A percentile compares a stretch with the other conserved stretches of the same genome.
phyloP scores from a whole-genome alignment of 2,113 vertebrate genomes.

The Stomatorhinus ivindoensis region DNA sequence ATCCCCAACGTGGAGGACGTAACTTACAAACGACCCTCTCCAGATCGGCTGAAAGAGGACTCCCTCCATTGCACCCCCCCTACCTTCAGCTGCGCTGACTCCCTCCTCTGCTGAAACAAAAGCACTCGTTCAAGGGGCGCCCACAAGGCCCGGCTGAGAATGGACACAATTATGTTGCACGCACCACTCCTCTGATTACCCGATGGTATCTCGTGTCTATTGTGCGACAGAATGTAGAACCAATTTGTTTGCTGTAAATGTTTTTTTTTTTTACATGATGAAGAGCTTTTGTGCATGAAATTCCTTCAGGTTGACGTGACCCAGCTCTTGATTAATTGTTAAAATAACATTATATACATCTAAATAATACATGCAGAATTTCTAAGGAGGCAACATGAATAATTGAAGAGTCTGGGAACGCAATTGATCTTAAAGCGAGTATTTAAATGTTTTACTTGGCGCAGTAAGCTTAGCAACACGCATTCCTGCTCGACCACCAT shows the following conservation, averaged over 20 bases:
- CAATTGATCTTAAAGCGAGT: conserved; percentile 34
- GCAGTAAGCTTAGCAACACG: conserved; percentile 15
- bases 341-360: conserved; percentile 36
- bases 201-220: conserved; percentile 2
- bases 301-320: conserved; percentile 8
- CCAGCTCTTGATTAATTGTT: conserved; percentile 22
- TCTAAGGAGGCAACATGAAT: conserved; percentile 37
- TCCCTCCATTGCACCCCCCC: no score
- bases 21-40: conserved; percentile 29
- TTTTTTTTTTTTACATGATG: conserved; percentile 3
- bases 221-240: conserved; percentile 24
- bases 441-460: conserved; percentile 24
- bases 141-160: background rate
- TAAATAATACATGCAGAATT: conserved; percentile 45
- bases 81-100: background rate
- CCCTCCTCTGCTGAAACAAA: background rate
- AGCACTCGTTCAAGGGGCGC: background rate
- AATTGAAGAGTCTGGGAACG: conserved; percentile 33
- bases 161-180: background rate
- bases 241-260: conserved; percentile 30
- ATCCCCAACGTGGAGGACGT: conserved; percentile 20
- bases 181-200: background rate
- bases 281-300: background rate
- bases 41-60: conserved; percentile 24
- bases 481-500: conserved; percentile 7